Base-by-base conservation (phyloP, 2,113 vertebrate genomes). In the Hiodon alosoides region DNA sequence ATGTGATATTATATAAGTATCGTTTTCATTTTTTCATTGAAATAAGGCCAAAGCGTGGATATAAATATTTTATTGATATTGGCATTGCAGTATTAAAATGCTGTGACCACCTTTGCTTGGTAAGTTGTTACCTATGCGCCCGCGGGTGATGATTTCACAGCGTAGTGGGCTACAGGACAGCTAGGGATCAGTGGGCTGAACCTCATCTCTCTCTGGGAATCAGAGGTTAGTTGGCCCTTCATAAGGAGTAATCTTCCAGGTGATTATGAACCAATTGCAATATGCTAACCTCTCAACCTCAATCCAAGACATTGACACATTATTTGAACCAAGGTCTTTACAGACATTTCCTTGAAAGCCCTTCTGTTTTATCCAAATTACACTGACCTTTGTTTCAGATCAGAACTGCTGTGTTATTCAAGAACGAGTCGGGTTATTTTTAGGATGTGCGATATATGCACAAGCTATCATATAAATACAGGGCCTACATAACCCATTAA, bases 381-480 rank as follows among this genome's bases (percentile, higher is more conserved):
- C 82, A 59, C 79, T 77, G 75, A 83, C 76, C 77, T 79, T 77
- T 69, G 59, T 46, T 79, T 75, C 78, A 59, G 77, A 78, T 66
- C 60, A 70, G 67, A 89, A 83, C 77, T 81, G 77, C 85, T 87
- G 82, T 85, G 46, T 87, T 81, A 84, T 90, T 93, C 90, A 88
- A 88, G 88, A 82, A 85, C 88, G 74, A 83, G 69, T 89, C 85
- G 83, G 82, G 14, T 14, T 58, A 66, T 72, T 77, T 87, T 72
- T 72, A 77, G 73, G 67, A 57, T 65, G 57, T n/a, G 69, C 9
- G 48, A 47, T 60, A 46, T 58, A 4, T 55, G 72, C 10, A 75
- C 3, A 47, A 48, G 31, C 10, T 50, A n/a, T 1, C 48, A 48
- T 69, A 50, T 62, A 58, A 53, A 69, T 51, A 61, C 51, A 53